These are phyloP conservation scores for Acronicta leporina DNA, from an alignment of 2,888 invertebrate genomes.

Conservation along the genomic window DNA sequence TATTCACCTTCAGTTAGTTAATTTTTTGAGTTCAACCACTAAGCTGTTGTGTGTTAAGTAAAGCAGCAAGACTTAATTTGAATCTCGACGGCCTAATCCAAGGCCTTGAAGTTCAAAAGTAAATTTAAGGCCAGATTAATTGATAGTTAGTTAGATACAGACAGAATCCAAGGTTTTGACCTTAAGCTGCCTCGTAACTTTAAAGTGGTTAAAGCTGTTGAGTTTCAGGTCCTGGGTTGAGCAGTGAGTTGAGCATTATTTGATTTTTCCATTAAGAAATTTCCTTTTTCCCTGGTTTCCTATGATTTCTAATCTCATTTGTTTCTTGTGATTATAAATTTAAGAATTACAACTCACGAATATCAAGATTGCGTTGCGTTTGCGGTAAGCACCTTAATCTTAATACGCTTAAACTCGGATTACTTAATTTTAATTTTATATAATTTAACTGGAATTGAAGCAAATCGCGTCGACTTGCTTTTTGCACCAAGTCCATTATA, in stretches of 20 bases:
- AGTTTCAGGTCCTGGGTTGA: too few relatives aligned
- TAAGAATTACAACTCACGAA: slow-evolving; percentile 4
- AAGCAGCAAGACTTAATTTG: neutral
- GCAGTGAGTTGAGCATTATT: too few relatives aligned
- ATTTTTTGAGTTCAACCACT: neutral
- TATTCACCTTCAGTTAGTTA: neutral
- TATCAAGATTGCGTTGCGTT: slow-evolving; percentile 10
- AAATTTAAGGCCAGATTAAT: slow-evolving; percentile 7
- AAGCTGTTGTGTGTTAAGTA: neutral
- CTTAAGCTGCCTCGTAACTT: neutral
- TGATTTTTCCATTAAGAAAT: too few relatives aligned
- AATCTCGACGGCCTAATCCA: slow-evolving; percentile 4
- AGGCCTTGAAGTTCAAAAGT: slow-evolving; percentile 6
- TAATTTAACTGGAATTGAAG: slow-evolving; percentile 14
- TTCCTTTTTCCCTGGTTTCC: neutral
- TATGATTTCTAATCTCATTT: slow-evolving; percentile 4
- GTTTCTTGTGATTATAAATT: slow-evolving; percentile 1
- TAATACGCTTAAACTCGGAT: slow-evolving; percentile 2
- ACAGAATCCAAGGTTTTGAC: slow-evolving; percentile 2
- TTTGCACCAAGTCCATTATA: slow-evolving; percentile 17
- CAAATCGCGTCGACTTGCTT: slow-evolving; percentile 17
- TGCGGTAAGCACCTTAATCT: neutral
- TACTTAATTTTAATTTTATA: slow-evolving; percentile 16
- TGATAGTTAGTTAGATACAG: slow-evolving; percentile 8
- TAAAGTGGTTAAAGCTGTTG: neutral